Evolutionary conservation across 2,113 vertebrate species (phyloP), one percentile per base, ranked within the genome.

Genomic region (Pao palembangensis): DNA sequence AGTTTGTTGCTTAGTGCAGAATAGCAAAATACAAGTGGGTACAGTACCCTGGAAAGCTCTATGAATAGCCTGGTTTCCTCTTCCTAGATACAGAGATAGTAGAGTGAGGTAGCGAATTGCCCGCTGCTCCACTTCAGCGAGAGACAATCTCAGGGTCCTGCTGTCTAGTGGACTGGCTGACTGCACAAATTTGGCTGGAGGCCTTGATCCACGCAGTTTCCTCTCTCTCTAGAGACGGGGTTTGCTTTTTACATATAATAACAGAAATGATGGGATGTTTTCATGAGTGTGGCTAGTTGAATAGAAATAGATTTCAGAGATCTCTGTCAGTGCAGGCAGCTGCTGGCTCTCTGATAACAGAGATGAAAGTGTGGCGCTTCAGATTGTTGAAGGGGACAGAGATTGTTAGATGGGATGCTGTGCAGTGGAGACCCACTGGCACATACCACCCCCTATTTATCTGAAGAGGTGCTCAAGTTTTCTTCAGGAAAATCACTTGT

Each of bases 61-160:
- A 88, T 86, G 87, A 88, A 90, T 87, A 89, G 85, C 69, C 51
- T 68, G 66, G 69, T 79, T 75, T 67, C 75, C 61, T 72, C 74
- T 73, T 78, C 69, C 69, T 80, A 73, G 41, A 81, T 64, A 66
- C 65, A 12, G 46, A 83, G 87, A 87, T 87, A 83, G 78, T 76
- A 67, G 80, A 68, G 71, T 76, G 82, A 85, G 76, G 76, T 85
- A 87, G 84, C 76, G 83, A 77, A 79, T 51, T 76, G 70, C 72
- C 71, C 79, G 72, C 76, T 72, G 85, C 78, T 76, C 69, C 71
- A 68, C 83, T 84, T 78, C 67, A 88, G 82, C 62, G 56, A 69
- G 54, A 57, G 85, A 88, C 88, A 87, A 90, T 68, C 82, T 75
- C 66, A 65, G 59, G 76, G 70, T 73, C 34, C 58, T 46, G 70